Conservation (phyloP, 2,113 vertebrate genomes). For the Todiramphus saurophagus region DNA sequence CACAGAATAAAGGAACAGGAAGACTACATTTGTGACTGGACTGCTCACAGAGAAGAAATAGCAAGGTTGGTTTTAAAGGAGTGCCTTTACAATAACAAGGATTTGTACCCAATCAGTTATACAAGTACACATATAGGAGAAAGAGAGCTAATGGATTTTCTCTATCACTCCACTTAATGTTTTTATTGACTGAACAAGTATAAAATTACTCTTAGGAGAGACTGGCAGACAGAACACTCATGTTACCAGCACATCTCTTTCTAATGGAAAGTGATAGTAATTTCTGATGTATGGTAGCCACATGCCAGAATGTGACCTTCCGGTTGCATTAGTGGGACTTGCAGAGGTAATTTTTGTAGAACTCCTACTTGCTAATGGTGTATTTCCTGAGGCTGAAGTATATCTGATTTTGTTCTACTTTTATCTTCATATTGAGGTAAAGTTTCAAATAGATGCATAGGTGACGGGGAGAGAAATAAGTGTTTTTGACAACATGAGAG, state of each 20-base stretch:
- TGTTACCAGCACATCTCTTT: not conserved
- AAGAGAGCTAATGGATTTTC: not conserved
- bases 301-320: not conserved
- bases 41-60: slow-evolving; percentile 97
- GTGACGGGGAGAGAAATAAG: not conserved
- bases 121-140: not conserved
- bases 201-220: not conserved
- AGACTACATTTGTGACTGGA: slow-evolving; percentile 98
- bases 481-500: not conserved
- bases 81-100: not conserved
- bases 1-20: slow-evolving; percentile 96
- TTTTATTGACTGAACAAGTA: not conserved
- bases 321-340: not conserved
- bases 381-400: not conserved
- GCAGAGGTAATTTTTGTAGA: not conserved
- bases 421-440: not conserved
- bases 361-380: not conserved
- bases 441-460: not conserved
- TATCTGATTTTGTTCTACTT: not conserved
- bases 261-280: not conserved
- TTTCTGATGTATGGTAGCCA: not conserved
- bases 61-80: slow-evolving; percentile 83
- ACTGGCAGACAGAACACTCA: not conserved
- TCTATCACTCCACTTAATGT: not conserved
- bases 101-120: not conserved